Evolutionary conservation across 2,797 vertebrate species (phyloP), one percentile per base, ranked within the genome.

Genomic region (Rhinophrynus dorsalis): DNA sequence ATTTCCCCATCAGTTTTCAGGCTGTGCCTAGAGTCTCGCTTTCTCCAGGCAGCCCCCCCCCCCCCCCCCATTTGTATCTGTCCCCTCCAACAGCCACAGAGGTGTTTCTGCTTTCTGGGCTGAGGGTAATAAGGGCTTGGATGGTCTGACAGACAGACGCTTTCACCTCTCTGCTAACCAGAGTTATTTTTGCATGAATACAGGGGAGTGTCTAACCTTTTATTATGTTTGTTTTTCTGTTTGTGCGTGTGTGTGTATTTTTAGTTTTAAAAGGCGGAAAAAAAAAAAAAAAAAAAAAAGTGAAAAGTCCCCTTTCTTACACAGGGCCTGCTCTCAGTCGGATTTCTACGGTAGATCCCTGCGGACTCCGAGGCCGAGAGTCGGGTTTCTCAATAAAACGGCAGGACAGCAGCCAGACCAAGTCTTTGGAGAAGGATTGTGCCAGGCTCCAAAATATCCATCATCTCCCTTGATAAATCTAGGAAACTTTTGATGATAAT

Each of bases 171-270:
- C 71, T 68, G 74, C 78, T 1, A 65, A 69, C 76, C 74, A 75
- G 74, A 73, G 83, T 80, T 82, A 86, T 83, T 81, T n/a, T 0
- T 77, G 79, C 78, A 81, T 79, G 82, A 85, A 84, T 82, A 68
- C 81, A 78, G 80, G 79, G 77, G 82, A 80, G 80, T 83, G 83
- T 86, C 84, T 83, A 79, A 85, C 78, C 70, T 85, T 81, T 84
- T 81, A 80, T 85, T 80, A 74, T 74, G 75, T 84, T 80, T 78
- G 77, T 74, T 80, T 79, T 75, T 83, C 85, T 84, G 47, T 79
- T 81, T 89, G 85, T 81, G 78, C 78, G 85, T 81, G 83, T 56
- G 50, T 18, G 50, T 50, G 58, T 76, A 50, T 78, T 69, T 74
- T 79, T 78, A 69, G 47, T 67, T 75, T 78, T 79, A 62, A 6